Percentiles rank a stretch among this genome's conserved stretches.
Conservation (phyloP, 2,113 vertebrate species). For the Dendrocopos noguchii region DNA sequence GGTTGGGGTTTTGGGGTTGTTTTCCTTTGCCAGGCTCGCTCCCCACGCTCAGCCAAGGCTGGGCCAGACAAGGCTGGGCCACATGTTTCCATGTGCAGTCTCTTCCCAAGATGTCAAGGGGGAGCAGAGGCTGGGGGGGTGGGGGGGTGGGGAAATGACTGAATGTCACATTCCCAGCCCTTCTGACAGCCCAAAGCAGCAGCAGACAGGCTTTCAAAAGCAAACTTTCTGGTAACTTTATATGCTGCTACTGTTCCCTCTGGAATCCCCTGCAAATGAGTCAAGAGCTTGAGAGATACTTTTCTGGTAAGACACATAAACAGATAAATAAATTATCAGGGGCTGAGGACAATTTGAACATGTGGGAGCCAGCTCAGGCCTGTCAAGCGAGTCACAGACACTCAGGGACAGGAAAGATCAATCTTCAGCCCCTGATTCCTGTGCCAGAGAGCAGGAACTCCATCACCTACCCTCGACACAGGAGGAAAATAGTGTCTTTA, state of each 20-base stretch:
- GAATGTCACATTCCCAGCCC: slow-evolving; percentile 69
- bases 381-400: slow-evolving; percentile 82
- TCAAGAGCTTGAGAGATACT: slow-evolving; percentile 78
- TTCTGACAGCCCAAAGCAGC: slow-evolving; percentile 70
- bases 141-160: slow-evolving; percentile 27
- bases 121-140: slow-evolving; percentile 34
- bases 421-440: slow-evolving; percentile 60
- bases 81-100: slow-evolving; percentile 72
- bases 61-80: slow-evolving; percentile 74
- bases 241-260: slow-evolving; percentile 77
- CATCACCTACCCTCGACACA: neutral
- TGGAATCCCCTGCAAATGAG: slow-evolving; percentile 73
- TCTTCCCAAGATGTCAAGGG: slow-evolving; percentile 35
- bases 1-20: neutral
- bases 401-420: slow-evolving; percentile 72
- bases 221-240: slow-evolving; percentile 74
- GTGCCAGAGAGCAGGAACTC: slow-evolving; percentile 47
- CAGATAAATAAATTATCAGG: slow-evolving; percentile 83
- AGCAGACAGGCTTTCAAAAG: slow-evolving; percentile 59
- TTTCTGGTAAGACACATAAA: slow-evolving; percentile 78
- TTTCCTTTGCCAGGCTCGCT: neutral
- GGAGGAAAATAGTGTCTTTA: neutral
- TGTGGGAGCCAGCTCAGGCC: slow-evolving; percentile 78
- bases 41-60: slow-evolving; percentile 68
- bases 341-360: slow-evolving; percentile 78